phyloP scores from a whole-genome alignment of 2,888 invertebrate species.

The Drymonia ruficornis region DNA sequence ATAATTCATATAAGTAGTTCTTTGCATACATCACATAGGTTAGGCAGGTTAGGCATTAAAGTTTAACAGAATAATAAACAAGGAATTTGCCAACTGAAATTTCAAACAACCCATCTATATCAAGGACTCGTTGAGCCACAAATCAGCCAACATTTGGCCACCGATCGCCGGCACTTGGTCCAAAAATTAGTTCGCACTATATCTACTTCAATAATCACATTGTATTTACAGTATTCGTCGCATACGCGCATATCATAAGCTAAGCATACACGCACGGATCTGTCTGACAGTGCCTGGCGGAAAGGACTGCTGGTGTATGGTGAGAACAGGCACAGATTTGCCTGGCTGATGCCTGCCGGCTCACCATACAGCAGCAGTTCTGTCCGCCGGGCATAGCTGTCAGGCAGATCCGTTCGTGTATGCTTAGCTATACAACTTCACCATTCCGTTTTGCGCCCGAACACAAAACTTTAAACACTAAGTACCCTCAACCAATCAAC shows the following conservation, averaged over 20 bases:
- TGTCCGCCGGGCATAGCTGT: too few relatives aligned
- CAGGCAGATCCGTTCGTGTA: too few relatives aligned
- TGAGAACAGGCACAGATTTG: too few relatives aligned
- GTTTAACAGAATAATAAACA: not conserved
- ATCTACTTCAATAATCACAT: constrained; percentile 44
- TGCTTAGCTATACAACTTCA: constrained; percentile 21
- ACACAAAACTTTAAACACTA: constrained; percentile 29
- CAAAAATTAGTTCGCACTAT: constrained; percentile 62
- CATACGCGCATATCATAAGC: constrained; percentile 18
- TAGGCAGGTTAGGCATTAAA: too few relatives aligned
- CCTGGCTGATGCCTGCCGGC: too few relatives aligned
- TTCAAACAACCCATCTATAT: constrained; percentile 10
- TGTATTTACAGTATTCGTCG: constrained; percentile 38
- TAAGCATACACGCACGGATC: too few relatives aligned
- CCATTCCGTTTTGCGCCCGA: constrained; percentile 17
- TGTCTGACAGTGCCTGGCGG: too few relatives aligned
- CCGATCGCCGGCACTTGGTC: constrained; percentile 79
- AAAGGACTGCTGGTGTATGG: too few relatives aligned
- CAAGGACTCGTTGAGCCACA: constrained; percentile 5
- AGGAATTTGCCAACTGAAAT: not conserved
- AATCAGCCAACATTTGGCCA: constrained; percentile 41
- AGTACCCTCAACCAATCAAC: constrained; percentile 46
- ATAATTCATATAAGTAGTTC: too few relatives aligned
- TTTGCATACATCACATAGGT: too few relatives aligned
- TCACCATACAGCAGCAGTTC: too few relatives aligned